A percentile compares a stretch with the other conserved stretches of the same genome.
These are phyloP conservation scores for Hemicrepidius hirtus DNA, from an alignment of 2,888 invertebrate species.

Conservation along the genomic window DNA sequence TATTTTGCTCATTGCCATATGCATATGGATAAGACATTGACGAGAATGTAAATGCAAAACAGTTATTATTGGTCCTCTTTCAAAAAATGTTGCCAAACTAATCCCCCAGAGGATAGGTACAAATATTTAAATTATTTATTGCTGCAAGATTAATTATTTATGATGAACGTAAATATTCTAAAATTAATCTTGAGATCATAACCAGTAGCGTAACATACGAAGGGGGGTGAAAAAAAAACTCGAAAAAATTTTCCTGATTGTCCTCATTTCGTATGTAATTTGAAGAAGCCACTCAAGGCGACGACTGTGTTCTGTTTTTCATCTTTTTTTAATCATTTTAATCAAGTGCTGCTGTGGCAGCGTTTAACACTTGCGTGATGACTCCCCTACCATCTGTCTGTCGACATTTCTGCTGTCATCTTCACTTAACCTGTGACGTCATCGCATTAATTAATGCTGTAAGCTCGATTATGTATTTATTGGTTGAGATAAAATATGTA, in stretches of 20 bases:
- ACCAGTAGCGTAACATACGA: too few species aligned
- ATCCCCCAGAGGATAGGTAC: too few species aligned
- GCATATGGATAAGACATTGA: constrained; percentile 22
- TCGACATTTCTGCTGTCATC: constrained; percentile 24
- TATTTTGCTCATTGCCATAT: constrained; percentile 33
- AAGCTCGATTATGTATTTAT: constrained; percentile 30
- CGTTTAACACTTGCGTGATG: constrained; percentile 36
- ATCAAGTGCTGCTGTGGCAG: constrained; percentile 24
- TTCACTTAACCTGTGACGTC: constrained; percentile 48
- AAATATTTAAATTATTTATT: too few species aligned
- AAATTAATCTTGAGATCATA: constrained; percentile 23
- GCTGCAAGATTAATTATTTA: too few species aligned
- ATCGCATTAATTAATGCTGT: constrained; percentile 27
- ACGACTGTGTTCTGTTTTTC: constrained; percentile 13
- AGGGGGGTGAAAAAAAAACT: too few species aligned
- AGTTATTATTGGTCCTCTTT: background rate
- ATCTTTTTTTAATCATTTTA: constrained; percentile 4
- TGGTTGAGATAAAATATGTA: constrained; percentile 19
- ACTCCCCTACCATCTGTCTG: constrained; percentile 40
- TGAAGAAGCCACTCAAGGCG: background rate
- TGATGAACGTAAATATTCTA: background rate
- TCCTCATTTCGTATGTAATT: background rate
- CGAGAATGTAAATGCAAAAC: constrained; percentile 16
- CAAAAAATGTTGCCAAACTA: background rate
- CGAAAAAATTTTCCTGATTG: background rate